These are phyloP conservation scores for Cichlasoma orientale DNA, from an alignment of 2,797 vertebrate species.

Conservation along the genomic window DNA sequence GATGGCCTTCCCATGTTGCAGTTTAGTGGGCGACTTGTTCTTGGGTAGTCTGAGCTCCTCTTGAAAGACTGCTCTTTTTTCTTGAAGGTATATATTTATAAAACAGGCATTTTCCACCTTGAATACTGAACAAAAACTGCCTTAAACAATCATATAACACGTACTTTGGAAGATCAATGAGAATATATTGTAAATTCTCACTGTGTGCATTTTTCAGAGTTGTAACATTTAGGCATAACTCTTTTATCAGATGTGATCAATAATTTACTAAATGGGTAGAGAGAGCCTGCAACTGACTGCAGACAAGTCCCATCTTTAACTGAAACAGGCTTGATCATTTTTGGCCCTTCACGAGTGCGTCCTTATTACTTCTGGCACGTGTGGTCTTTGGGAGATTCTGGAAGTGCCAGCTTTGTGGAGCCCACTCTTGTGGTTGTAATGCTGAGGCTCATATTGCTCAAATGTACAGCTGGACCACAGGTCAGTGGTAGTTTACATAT, in stretches of 20 bases:
- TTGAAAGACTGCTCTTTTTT: neutral
- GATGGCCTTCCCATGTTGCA: neutral
- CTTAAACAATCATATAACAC: neutral
- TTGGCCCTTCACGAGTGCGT: neutral
- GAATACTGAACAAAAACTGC: neutral
- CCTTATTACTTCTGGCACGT: neutral
- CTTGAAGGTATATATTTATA: too few species aligned
- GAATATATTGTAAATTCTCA: neutral
- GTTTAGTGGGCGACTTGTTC: neutral
- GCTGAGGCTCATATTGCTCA: neutral
- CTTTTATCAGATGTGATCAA: neutral
- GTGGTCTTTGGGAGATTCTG: neutral
- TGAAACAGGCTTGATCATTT: neutral
- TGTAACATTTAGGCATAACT: neutral
- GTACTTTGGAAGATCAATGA: neutral
- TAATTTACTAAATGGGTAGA: neutral
- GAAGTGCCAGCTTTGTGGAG: neutral
- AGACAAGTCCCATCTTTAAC: neutral
- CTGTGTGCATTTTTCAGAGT: neutral
- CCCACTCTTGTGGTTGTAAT: neutral
- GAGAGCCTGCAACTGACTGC: neutral
- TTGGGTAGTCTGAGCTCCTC: neutral
- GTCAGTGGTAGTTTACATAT: neutral
- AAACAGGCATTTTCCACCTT: neutral
- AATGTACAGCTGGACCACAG: neutral